Evolutionary conservation across 2,797 vertebrate species (phyloP).

Genomic region (Morelia viridis): DNA sequence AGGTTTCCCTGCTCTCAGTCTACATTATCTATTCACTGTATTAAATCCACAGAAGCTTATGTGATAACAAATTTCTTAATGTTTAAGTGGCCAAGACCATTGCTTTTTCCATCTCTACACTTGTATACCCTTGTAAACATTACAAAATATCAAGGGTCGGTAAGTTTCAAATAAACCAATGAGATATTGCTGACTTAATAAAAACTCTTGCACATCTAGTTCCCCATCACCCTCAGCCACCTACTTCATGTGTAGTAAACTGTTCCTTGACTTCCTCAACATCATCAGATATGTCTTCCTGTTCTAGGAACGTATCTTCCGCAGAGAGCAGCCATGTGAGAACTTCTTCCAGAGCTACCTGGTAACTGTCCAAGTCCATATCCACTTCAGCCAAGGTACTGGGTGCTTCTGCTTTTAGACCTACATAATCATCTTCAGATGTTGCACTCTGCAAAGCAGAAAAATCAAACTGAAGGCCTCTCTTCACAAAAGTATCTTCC

Average conservation of each 20-base stretch:
- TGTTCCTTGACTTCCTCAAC: conserved; percentile 98
- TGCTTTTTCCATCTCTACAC: background rate
- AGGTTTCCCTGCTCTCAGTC: background rate
- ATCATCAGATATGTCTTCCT: conserved; percentile 90
- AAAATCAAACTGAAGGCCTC: background rate
- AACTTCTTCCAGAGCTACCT: conserved; percentile 94
- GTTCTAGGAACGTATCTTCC: conserved; percentile 88
- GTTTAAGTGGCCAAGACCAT: background rate
- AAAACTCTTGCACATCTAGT: background rate
- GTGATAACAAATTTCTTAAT: background rate
- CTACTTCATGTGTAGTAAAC: conserved; percentile 95
- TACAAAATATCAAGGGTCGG: background rate
- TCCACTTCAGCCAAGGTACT: conserved; percentile 82
- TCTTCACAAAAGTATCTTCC: background rate
- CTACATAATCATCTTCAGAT: conserved; percentile 68
- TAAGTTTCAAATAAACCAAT: too few relatives aligned
- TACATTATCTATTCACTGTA: background rate
- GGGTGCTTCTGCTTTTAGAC: conserved; percentile 77
- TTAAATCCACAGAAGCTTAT: background rate
- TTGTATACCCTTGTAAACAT: background rate
- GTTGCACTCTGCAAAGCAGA: conserved; percentile 59
- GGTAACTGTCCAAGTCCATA: conserved; percentile 92
- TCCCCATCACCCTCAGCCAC: conserved; percentile 11
- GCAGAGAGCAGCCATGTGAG: conserved; percentile 96
- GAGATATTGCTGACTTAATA: background rate